A percentile compares a stretch with the other conserved stretches of the same genome.
Evolutionary conservation across 2,113 vertebrate genomes (phyloP).

Genomic region (Pavo muticus): DNA sequence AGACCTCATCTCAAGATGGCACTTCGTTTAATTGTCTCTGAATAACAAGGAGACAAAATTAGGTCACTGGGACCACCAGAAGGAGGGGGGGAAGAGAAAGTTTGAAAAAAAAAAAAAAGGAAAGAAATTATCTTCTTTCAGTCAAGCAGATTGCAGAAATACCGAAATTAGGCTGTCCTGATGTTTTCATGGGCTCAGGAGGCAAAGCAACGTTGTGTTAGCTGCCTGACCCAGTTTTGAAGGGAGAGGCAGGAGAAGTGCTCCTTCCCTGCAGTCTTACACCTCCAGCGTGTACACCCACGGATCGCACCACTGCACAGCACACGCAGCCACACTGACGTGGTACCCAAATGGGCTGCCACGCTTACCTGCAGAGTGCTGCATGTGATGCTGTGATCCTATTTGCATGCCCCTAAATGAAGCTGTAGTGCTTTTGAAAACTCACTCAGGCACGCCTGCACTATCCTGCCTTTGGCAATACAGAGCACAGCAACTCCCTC

Average conservation of each 20-base stretch:
- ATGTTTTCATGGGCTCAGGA: background rate
- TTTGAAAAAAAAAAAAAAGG: background rate
- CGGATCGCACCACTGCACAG: rapidly evolving
- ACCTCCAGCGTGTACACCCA: background rate
- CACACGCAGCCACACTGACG: rapidly evolving
- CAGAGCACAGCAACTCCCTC: background rate
- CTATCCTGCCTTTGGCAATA: background rate
- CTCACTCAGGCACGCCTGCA: background rate
- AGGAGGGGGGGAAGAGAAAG: background rate
- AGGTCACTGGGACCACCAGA: background rate
- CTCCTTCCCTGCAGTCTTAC: background rate
- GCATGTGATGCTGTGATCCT: background rate
- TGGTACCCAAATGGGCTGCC: background rate
- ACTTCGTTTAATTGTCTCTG: slow-evolving; percentile 30
- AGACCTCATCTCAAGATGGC: slow-evolving; percentile 2
- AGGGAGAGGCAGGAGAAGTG: background rate
- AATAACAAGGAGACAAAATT: background rate
- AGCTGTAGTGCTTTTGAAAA: background rate
- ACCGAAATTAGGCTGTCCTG: background rate
- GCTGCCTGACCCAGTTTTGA: background rate
- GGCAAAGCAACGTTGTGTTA: background rate
- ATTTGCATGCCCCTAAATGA: background rate
- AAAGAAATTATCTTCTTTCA: background rate
- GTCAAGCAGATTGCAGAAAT: background rate
- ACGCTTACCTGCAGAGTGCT: background rate